These are phyloP conservation scores for Neocrepidodera transversa DNA, from an alignment of 2,888 invertebrate species.

Conservation along the genomic window DNA sequence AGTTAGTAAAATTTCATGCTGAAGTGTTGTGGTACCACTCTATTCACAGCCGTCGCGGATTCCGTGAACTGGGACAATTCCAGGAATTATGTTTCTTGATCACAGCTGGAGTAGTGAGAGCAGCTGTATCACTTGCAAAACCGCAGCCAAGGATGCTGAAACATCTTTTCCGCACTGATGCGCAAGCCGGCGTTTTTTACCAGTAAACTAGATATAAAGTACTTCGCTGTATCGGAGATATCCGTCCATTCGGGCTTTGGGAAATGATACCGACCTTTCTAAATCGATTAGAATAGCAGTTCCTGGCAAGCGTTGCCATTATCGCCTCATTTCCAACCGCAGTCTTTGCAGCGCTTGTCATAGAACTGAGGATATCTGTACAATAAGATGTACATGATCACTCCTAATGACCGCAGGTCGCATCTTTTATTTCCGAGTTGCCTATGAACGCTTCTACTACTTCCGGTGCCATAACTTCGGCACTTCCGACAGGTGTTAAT, in stretches of 20 bases:
- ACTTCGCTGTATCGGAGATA: conserved; percentile 91
- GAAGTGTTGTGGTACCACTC: conserved; percentile 94
- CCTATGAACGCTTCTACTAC: conserved; percentile 96
- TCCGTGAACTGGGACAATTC: conserved; percentile 95
- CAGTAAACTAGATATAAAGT: conserved; percentile 87
- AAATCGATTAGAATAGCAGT: conserved; percentile 89
- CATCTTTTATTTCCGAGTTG: conserved; percentile 89
- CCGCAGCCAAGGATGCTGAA: conserved; percentile 78
- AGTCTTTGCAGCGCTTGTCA: conserved; percentile 93
- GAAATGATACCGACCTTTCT: conserved; percentile 77
- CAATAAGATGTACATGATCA: conserved; percentile 92
- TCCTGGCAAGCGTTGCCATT: conserved; percentile 93
- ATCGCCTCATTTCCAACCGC: conserved; percentile 96
- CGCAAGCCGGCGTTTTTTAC: conserved; percentile 88
- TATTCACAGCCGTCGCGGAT: conserved; percentile 94
- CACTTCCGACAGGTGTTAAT: conserved; percentile 90
- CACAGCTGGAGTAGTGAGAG: conserved; percentile 82
- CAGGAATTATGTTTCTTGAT: conserved; percentile 93
- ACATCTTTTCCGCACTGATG: conserved; percentile 84
- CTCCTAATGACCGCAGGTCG: conserved; percentile 98
- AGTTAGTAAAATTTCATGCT: conserved; percentile 86
- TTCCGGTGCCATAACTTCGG: conserved; percentile 93
- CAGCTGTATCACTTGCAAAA: conserved; percentile 57
- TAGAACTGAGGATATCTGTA: conserved; percentile 98
- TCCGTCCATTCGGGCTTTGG: conserved; percentile 87